Conservation (phyloP, 2,113 vertebrate species). For the Oncorhynchus clarkii region DNA sequence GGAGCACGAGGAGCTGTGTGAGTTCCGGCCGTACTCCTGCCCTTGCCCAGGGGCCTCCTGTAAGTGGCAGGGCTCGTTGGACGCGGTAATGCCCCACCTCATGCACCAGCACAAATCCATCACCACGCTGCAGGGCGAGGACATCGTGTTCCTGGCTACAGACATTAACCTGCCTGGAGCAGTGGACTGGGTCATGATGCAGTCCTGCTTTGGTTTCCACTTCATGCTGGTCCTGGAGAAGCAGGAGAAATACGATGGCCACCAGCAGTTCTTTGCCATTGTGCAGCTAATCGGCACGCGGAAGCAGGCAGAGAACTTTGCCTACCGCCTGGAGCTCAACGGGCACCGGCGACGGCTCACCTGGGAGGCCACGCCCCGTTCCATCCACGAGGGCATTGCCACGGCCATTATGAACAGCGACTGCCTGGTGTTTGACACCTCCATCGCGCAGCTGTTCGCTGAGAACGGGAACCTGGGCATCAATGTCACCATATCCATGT, state of each 20-base stretch:
- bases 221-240: conserved; percentile 99
- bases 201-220: conserved; percentile 98
- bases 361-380: conserved; percentile 97
- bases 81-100: conserved; percentile 98
- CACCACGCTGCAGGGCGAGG: conserved; percentile 98
- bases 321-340: conserved; percentile 95
- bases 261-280: conserved; percentile 99
- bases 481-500: conserved; percentile 99
- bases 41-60: conserved; percentile 96
- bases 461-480: conserved; percentile 99
- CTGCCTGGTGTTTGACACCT: conserved; percentile 98
- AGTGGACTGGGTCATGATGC: conserved; percentile 99
- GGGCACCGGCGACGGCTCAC: conserved; percentile 97
- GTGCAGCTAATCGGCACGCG: conserved; percentile 98
- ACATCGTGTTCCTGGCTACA: conserved; percentile 97
- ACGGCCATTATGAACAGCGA: conserved; percentile 99
- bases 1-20: conserved; percentile 97
- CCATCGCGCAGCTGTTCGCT: conserved; percentile 98
- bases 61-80: conserved; percentile 98
- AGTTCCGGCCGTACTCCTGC: conserved; percentile 97
- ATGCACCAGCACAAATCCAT: conserved; percentile 99
- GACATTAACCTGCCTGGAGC: conserved; percentile 99
- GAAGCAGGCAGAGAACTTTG: conserved; percentile 98
- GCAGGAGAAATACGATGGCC: conserved; percentile 98
- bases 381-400: conserved; percentile 98